Evolutionary conservation across 2,113 vertebrate species (phyloP), one percentile per base, ranked within the genome.

Genomic region (Calidris pygmaea): DNA sequence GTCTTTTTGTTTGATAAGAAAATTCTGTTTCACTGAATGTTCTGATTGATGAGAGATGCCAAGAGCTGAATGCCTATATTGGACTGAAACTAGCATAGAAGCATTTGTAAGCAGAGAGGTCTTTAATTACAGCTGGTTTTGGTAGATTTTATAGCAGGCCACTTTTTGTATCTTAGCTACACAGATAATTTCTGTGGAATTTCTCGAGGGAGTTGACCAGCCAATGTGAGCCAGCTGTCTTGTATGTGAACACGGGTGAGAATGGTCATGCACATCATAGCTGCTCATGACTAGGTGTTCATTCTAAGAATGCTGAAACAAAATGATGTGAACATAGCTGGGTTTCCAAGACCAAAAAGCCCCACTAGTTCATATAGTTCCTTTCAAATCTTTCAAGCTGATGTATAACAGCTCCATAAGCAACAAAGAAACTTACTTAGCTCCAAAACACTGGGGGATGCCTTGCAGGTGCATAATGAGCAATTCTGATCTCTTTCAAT

Each of bases 251-350:
- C 13, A 39, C 4, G 71, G 10, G 22, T 65, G 37, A 81, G 22
- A 63, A 72, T 4, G 3, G n/a, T n/a, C 10, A 1, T 48, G 19
- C 34, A 52, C 27, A 48, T 5, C 2, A 1, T 4, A 59, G 23
- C 41, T 95, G n/a, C 68, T 90, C 29, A 37, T 35, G 20, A 41
- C 35, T 85, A 43, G 34, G 12, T 39, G 23, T 39, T 18, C 15
- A 65, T 13, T 14, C 27, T 55, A 87, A 87, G 16, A 87, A 66
- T 7, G 21, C 10, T 58, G 45, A 72, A 94, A 86, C 6, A 87
- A 67, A 70, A 39, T 27, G 1, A 43, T 53, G 27, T 1, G 2
- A 91, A 45, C 12, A 30, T 17, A 72, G 18, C 2, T 39, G n/a
- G 9, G 6, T 52, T 89, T 91, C n/a, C 45, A 53, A 29, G n/a